These are phyloP conservation scores for Metellina segmentata DNA, from an alignment of 2,888 invertebrate species.

Conservation along the genomic window DNA sequence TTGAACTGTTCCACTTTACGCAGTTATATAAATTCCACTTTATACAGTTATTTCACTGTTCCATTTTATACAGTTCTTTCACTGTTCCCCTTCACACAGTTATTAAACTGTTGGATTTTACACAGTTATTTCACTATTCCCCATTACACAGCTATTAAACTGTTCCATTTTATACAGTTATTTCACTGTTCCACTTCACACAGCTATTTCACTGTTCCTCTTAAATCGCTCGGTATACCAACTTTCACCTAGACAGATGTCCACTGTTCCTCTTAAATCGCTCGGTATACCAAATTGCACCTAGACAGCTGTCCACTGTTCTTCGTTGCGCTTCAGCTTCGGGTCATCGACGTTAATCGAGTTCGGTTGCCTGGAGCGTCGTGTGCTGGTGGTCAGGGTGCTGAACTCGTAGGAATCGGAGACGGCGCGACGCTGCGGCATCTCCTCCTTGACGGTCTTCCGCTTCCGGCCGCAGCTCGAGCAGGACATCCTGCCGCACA, in stretches of 20 bases:
- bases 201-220: too few relatives aligned
- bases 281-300: not conserved
- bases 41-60: too few relatives aligned
- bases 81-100: too few relatives aligned
- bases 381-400: constrained; percentile 67
- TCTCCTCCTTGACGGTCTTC: not conserved
- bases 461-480: constrained; percentile 23
- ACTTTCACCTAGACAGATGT: constrained; percentile 42
- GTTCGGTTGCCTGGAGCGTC: constrained; percentile 61
- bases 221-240: not conserved
- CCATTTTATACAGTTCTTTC: too few relatives aligned
- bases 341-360: constrained; percentile 68
- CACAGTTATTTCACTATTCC: too few relatives aligned
- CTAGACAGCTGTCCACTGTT: constrained; percentile 73
- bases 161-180: too few relatives aligned
- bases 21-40: too few relatives aligned
- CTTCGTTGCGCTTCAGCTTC: constrained; percentile 29
- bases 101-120: too few relatives aligned
- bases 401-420: constrained; percentile 74
- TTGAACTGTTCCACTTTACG: too few relatives aligned
- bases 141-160: too few relatives aligned
- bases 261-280: not conserved
- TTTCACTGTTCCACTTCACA: too few relatives aligned
- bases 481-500: constrained; percentile 33
- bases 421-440: constrained; percentile 21